Conservation (phyloP, 1,140 invertebrate genomes). For the Centruroides sculpturatus region DNA sequence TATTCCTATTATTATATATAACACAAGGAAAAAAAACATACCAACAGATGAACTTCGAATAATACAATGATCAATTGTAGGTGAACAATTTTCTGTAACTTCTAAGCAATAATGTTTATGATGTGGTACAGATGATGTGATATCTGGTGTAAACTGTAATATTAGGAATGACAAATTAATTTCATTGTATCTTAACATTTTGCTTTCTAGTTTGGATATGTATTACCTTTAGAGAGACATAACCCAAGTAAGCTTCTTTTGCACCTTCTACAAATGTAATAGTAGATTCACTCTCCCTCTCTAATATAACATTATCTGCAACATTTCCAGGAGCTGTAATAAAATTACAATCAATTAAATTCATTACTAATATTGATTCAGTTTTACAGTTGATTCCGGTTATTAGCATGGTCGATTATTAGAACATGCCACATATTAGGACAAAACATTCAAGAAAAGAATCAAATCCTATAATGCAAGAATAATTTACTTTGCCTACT, state of each 20-base stretch:
- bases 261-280: constrained; percentile 93
- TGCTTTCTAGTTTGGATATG: background rate
- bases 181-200: too few relatives aligned
- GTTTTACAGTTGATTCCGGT: background rate
- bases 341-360: background rate
- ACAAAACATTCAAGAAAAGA: too few relatives aligned
- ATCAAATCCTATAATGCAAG: too few relatives aligned
- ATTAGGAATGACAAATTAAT: background rate
- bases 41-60: constrained; percentile 87
- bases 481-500: background rate
- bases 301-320: constrained; percentile 84
- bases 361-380: background rate
- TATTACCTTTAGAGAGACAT: constrained; percentile 65
- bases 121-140: constrained; percentile 80
- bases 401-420: too few relatives aligned
- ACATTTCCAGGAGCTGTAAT: constrained; percentile 51
- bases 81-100: constrained; percentile 88
- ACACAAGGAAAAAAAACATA: constrained; percentile 34
- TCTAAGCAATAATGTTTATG: constrained; percentile 97
- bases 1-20: too few relatives aligned
- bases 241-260: constrained; percentile 81
- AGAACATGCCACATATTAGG: too few relatives aligned
- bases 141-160: constrained; percentile 68
- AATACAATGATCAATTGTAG: constrained; percentile 89
- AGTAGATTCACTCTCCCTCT: constrained; percentile 84